Evolutionary conservation across 2,888 invertebrate species (phyloP), one percentile per base, ranked within the genome.

Genomic region (Myopa testacea): DNA sequence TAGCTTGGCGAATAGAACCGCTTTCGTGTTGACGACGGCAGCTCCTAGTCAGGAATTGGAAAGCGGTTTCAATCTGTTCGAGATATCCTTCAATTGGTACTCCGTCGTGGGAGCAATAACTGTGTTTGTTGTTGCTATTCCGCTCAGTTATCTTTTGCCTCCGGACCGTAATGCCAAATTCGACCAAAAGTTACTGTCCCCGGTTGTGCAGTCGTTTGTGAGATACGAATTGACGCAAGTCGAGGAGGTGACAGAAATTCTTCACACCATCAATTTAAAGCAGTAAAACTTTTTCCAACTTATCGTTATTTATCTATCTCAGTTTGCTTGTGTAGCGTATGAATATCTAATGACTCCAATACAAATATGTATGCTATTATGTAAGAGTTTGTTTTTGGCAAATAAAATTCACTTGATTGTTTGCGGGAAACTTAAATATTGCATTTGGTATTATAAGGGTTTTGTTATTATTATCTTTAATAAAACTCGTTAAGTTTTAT

Each of bases 81-180:
- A 90, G 14, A 83, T 93, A 65, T 92, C 92, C 0, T 92, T 92
- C 85, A 91, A 92, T 85, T 93, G 92, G 90, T 93, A 92, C 83
- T 88, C 90, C 0, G 79, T 90, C 0, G 82, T 91, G 4, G 93
- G 93, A 1, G 89, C 90, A 26, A 5, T 88, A 0, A 85, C 91
- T 14, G 90, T 90, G 0, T 88, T 92, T 78, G 79, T 91, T 1
- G 86, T 92, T 3, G 92, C 91, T 0, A 81, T 92, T 14, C 81
- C 90, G 4, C 89, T 92, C 37, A 92, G 92, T 82, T 90, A 90
- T 78, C 76, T 91, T 8, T 87, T 91, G 0, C 88, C 90, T 0
- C 81, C 83, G 0, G 82, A 82, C 4, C 52, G 85, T 6, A 80
- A 80, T 26, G 75, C 73, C 62, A 85, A 86, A 70, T 81, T 86